A percentile compares a stretch with the other conserved stretches of the same genome.
phyloP scores from a whole-genome alignment of 2,113 vertebrate genomes.

The Bettongia penicillata region DNA sequence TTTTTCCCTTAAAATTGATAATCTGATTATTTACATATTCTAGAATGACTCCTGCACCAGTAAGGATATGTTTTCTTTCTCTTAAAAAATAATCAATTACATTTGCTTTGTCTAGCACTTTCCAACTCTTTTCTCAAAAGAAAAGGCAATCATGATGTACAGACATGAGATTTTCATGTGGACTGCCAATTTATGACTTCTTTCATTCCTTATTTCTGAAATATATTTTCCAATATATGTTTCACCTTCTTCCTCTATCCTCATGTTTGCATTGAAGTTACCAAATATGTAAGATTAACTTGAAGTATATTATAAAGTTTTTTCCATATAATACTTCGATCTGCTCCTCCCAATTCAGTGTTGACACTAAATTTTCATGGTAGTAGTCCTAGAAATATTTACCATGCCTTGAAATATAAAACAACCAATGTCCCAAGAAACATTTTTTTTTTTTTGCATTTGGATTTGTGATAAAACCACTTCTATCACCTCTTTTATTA shows the following conservation, averaged over 20 bases:
- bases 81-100: neutral
- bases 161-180: neutral
- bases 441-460: neutral
- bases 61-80: neutral
- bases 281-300: too few relatives aligned
- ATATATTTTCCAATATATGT: too few relatives aligned
- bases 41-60: neutral
- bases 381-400: too few relatives aligned
- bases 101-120: neutral
- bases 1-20: neutral
- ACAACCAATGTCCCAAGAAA: too few relatives aligned
- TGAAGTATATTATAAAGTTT: too few relatives aligned
- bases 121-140: neutral
- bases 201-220: neutral
- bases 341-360: too few relatives aligned
- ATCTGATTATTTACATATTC: neutral
- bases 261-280: too few relatives aligned
- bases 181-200: neutral
- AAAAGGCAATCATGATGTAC: neutral
- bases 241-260: too few relatives aligned
- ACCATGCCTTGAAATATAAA: too few relatives aligned
- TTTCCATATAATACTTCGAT: too few relatives aligned
- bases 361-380: too few relatives aligned
- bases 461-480: neutral
- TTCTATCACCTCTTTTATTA: neutral